These are phyloP conservation scores for human DNA, from an alignment of 2,113 vertebrate species.

Conservation along the genomic window GRCh38 chr12:93139501-93140000, in stretches of 20 bases:
- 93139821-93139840: not conserved
- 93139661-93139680: not conserved
- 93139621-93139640: not conserved
- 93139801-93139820: not conserved
- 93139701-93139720: not conserved
- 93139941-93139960: not conserved
- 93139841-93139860: not conserved
- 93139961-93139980: slow-evolving; percentile 21
- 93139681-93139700: not conserved
- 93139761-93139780: not conserved
- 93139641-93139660: not conserved
- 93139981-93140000: not conserved
- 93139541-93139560: not conserved
- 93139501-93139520: not conserved
- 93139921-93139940: slow-evolving; percentile 23
- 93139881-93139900: not conserved
- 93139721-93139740: not conserved
- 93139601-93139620: not conserved
- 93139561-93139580: not conserved
- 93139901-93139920: not conserved
- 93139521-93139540: not conserved
- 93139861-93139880: not conserved
- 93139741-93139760: not conserved
- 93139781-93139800: not conserved
- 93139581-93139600: not conserved